Conservation (phyloP, 1,140 invertebrate genomes). For the Listronotus oregonensis region DNA sequence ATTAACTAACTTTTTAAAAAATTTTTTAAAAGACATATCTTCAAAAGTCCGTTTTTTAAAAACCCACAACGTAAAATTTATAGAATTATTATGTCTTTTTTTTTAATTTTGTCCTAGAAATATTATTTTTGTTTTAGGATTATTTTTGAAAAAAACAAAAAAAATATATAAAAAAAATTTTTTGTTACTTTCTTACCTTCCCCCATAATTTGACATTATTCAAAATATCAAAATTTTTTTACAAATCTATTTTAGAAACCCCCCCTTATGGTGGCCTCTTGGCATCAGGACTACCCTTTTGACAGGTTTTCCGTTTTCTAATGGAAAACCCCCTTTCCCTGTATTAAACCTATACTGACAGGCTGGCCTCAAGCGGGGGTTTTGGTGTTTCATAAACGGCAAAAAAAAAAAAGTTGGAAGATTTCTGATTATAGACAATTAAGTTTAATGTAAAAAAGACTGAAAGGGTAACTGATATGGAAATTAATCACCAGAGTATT, state of each 20-base stretch:
- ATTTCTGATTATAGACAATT: no score
- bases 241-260: slow-evolving; percentile 65
- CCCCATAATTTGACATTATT: slow-evolving; percentile 66
- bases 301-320: slow-evolving; percentile 55
- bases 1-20: no score
- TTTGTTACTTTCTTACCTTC: slow-evolving; percentile 54
- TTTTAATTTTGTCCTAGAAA: no score
- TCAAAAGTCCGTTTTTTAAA: no score
- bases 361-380: slow-evolving; percentile 62
- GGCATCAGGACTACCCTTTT: slow-evolving; percentile 50
- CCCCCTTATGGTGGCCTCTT: slow-evolving; percentile 54
- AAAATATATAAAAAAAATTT: no score
- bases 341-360: slow-evolving; percentile 72
- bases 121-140: no score
- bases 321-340: slow-evolving; percentile 69
- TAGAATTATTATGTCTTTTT: no score
- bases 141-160: no score
- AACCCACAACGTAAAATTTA: no score
- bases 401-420: slow-evolving; percentile 48
- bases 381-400: slow-evolving; percentile 63
- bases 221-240: slow-evolving; percentile 64
- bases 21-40: no score
- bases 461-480: no score
- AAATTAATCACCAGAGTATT: slow-evolving; percentile 15
- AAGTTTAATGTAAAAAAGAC: no score